Evolutionary conservation across 2,888 invertebrate species (phyloP), one percentile per base, ranked within the genome.

Genomic region (Caenorhabditis imperialis): DNA sequence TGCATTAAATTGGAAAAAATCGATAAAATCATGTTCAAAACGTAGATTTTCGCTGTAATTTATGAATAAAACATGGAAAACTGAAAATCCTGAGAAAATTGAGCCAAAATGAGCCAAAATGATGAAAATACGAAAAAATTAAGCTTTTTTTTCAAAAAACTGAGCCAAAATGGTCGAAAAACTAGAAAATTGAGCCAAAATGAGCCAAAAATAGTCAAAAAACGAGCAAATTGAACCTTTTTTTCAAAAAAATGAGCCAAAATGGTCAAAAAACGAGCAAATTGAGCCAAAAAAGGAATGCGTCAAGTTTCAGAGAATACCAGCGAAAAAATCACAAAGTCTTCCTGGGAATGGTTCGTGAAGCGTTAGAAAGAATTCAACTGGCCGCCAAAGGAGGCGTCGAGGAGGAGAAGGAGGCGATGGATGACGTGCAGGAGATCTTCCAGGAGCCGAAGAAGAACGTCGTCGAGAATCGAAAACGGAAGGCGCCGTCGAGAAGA

Each of bases 251-350:
- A n/a, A 38, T n/a, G 4, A 38, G 16, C 38, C 14, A 40, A 40
- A 18, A 40, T 25, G 5, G 5, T 16, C 14, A 45, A 57, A 23
- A 16, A 8, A 18, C n/a, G 1, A 22, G 10, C 7, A 27, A 40
- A 25, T 37, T 8, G 6, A 7, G 10, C 6, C 6, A 30, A 30
- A 30, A 16, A 22, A 58, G 6, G n/a, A n/a, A n/a, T n/a, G n/a
- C n/a, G n/a, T n/a, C n/a, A n/a, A n/a, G n/a, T n/a, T n/a, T n/a
- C 58, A 81, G 81, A 48, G 82, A 82, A 45, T 82, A 82, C 44
- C 67, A 63, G 20, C 67, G 81, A 18, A 79, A 79, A 58, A 77
- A 81, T 38, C 70, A 69, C 54, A 75, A 67, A 57, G 47, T 74
- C 1, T 75, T 82, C 18, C 72, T 77, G 51, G 44, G 63, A 30